Base-by-base conservation (phyloP, 2,113 vertebrate genomes). In the Oophaga pumilio region DNA sequence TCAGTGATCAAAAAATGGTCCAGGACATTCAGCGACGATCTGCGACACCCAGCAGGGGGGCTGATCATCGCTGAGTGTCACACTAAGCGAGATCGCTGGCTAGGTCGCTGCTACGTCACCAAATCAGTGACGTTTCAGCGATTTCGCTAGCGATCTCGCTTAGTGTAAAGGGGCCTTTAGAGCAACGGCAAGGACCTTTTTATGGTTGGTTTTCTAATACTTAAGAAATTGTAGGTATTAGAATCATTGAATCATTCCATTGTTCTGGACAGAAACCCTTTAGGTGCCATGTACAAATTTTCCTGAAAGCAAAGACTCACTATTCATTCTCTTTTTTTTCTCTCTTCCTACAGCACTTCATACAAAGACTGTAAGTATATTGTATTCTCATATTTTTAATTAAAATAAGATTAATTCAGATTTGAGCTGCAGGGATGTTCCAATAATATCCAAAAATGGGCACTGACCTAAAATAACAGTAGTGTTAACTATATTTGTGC, bases 341-440 rank as follows among this genome's bases (percentile, higher is more conserved):
- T 74, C 59, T 50, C 52, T 74, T 11, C 68, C 14, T 28, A 57
- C 78, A 81, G 66, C 52, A 26, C 73, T 60, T 43, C 52, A 17
- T 60, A 74, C 53, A 87, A 82, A 62, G 86, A 87, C 12, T 20
- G 86, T 87, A 82, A 87, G 86, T 82, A 26, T 9, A 73, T 49
- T 74, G 43, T 50, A 14, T 60, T 62, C 26, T 8, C 33, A 28
- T 28, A 76, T 56, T 69, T 53, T 84, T 71, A 56, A 84, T 84
- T 56, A 52, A 52, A 53, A 71, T 68, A 0, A 53, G n/a, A 50
- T 73, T 73, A 73, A 73, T 18, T 50, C 5, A 43, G 33, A 3
- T 11, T 49, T 20, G 18, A 33, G 50, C 8, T 28, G 43, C 18
- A 4, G 14, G 7, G 17, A 22, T 50, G 33, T 50, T 33, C 18